Conservation (phyloP, 2,113 vertebrate species). For the Prochilodus magdalenae region DNA sequence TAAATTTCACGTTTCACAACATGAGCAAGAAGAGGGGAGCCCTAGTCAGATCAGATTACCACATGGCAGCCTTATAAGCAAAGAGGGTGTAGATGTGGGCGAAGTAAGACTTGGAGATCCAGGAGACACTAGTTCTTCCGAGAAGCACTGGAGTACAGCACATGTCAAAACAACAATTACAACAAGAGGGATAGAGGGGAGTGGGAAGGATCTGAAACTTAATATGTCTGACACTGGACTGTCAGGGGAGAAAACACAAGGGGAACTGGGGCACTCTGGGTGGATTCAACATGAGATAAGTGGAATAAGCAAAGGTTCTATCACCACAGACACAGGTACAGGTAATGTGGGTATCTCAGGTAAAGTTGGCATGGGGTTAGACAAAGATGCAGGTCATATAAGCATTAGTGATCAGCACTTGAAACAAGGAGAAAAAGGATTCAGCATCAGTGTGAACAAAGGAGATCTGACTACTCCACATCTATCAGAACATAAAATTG, state of each 20-base stretch:
- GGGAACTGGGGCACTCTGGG: conserved; percentile 57
- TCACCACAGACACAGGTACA: conserved; percentile 32
- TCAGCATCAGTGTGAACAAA: conserved; percentile 25
- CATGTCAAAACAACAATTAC: conserved; percentile 62
- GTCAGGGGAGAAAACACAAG: conserved; percentile 48
- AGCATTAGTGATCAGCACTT: conserved; percentile 53
- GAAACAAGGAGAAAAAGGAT: conserved; percentile 47
- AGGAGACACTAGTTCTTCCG: conserved; percentile 60
- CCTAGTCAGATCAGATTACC: conserved; percentile 65
- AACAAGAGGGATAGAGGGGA: conserved; percentile 64
- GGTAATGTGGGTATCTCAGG: conserved; percentile 51
- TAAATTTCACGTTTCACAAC: conserved; percentile 72
- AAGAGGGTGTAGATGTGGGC: conserved; percentile 66
- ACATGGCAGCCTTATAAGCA: conserved; percentile 68
- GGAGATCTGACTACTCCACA: conserved; percentile 7
- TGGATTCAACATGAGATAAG: conserved; percentile 53
- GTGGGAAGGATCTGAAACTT: conserved; percentile 62
- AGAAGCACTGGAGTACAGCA: conserved; percentile 65
- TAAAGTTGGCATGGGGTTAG: conserved; percentile 50
- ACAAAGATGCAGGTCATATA: conserved; percentile 48
- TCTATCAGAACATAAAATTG: conserved; percentile 19
- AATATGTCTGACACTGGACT: conserved; percentile 68
- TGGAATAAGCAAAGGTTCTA: conserved; percentile 50
- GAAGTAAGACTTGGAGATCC: conserved; percentile 67
- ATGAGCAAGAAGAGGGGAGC: conserved; percentile 74